Percentiles rank a stretch among this genome's conserved stretches.
These are phyloP conservation scores for Tarsius wallacei DNA, from an alignment of 2,797 vertebrate genomes.

Conservation along the genomic window DNA sequence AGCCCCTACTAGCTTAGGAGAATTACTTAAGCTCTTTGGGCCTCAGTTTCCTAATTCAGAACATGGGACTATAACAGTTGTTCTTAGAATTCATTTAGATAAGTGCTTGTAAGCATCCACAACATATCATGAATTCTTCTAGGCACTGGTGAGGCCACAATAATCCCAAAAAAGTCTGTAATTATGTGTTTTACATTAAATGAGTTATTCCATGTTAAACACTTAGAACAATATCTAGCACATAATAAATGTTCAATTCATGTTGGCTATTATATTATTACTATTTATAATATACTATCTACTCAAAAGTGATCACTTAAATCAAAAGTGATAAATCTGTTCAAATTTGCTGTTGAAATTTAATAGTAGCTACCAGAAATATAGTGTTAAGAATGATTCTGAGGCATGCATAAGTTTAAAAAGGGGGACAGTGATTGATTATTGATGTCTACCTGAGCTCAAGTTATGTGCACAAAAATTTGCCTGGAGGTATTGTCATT, in stretches of 20 bases:
- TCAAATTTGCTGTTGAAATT: slow-evolving; percentile 40
- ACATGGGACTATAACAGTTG: not conserved
- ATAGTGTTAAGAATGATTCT: not conserved
- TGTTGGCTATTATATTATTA: not conserved
- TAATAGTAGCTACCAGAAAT: not conserved
- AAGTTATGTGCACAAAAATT: not conserved
- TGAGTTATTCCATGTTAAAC: not conserved
- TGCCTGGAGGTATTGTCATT: not conserved
- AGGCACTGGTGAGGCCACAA: not conserved
- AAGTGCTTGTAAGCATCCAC: not conserved
- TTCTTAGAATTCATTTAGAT: not conserved
- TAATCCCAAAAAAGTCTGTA: not conserved
- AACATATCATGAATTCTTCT: not conserved
- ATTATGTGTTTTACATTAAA: not conserved
- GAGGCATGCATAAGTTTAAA: not conserved
- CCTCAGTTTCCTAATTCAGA: not conserved
- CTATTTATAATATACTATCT: not conserved
- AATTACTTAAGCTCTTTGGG: not conserved
- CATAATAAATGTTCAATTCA: not conserved
- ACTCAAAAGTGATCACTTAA: slow-evolving; percentile 38
- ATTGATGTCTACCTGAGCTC: not conserved
- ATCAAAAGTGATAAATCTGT: not conserved
- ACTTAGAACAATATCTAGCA: not conserved
- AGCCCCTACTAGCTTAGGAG: not conserved
- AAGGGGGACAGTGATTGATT: not conserved